Conservation (phyloP, 2,797 vertebrate genomes). For the Pogonophryne albipinna region DNA sequence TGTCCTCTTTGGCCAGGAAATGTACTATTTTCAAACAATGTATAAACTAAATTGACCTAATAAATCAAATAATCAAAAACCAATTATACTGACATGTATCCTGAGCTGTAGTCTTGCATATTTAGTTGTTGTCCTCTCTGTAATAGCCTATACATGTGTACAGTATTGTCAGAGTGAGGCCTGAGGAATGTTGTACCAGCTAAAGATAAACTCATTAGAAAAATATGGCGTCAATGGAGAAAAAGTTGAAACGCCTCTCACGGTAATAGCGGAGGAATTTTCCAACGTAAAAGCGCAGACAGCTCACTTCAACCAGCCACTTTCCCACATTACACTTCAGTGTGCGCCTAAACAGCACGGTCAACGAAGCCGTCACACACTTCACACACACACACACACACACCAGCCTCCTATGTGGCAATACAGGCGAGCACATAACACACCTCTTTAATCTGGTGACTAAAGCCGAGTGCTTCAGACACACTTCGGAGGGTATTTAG, state of each 20-base stretch:
- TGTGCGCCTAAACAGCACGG: background rate
- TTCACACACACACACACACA: constrained; percentile 49
- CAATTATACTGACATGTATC: no score
- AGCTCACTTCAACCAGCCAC: constrained; percentile 18
- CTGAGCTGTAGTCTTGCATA: background rate
- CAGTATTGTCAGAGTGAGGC: background rate
- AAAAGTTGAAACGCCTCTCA: constrained; percentile 20
- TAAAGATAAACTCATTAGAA: background rate
- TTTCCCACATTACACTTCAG: constrained; percentile 28
- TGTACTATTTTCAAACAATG: no score
- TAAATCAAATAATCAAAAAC: background rate
- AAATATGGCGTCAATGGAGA: background rate
- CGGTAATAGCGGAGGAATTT: background rate
- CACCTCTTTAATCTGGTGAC: constrained; percentile 59
- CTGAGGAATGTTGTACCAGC: background rate
- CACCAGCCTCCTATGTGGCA: constrained; percentile 53
- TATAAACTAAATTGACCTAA: background rate
- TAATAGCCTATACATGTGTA: background rate
- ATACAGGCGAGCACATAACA: constrained; percentile 46
- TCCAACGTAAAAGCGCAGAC: constrained; percentile 13
- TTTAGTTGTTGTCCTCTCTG: background rate
- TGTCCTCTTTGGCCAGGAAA: background rate
- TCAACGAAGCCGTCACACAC: constrained; percentile 31
- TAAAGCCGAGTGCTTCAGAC: constrained; percentile 44
- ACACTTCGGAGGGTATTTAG: constrained; percentile 50